Conservation (phyloP, 2,797 vertebrate species). For the Choloepus didactylus region DNA sequence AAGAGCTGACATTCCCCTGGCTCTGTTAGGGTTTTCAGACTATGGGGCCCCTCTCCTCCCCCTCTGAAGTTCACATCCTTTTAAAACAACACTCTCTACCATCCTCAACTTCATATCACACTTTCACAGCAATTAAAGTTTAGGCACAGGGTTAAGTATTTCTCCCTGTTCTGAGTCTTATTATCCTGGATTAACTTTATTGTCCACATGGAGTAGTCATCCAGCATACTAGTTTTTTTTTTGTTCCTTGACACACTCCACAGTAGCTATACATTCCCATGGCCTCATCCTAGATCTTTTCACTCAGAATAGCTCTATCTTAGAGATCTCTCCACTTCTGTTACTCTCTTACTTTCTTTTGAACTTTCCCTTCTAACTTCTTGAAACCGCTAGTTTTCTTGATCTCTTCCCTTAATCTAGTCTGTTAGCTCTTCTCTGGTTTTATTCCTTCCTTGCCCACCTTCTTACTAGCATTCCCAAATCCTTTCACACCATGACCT, state of each 20-base stretch:
- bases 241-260: not conserved
- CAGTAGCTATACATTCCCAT: not conserved
- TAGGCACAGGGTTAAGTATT: not conserved
- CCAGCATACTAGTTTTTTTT: not conserved
- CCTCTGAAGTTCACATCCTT: not conserved
- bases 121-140: not conserved
- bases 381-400: not conserved
- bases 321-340: not conserved
- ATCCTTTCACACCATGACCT: constrained; percentile 53
- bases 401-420: not conserved
- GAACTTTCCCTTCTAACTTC: not conserved
- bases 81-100: not conserved
- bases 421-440: not conserved
- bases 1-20: not conserved
- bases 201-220: not conserved
- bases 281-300: not conserved
- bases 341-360: not conserved
- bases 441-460: not conserved
- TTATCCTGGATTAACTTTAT: not conserved
- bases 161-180: constrained; percentile 7
- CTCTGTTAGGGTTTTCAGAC: not conserved
- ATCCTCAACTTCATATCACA: not conserved
- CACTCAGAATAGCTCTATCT: not conserved
- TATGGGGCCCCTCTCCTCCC: not conserved
- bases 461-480: not conserved